These are phyloP conservation scores for Actinia equina DNA, from an alignment of 64 coral and sea anemone genomes.

Conservation along the genomic window DNA sequence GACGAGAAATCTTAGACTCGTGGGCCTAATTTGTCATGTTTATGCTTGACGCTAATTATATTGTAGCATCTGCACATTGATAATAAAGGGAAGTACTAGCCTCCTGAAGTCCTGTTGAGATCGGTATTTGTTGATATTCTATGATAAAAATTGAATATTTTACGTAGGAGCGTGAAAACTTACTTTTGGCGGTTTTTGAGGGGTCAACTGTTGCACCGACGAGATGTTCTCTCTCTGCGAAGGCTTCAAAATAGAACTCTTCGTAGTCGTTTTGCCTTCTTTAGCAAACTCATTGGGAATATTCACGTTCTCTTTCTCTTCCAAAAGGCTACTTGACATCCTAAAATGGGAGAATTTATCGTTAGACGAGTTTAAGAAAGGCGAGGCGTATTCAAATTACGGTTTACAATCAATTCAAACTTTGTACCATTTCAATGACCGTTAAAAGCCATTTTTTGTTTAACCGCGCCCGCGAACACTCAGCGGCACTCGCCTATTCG, in stretches of 20 bases:
- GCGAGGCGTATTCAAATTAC: slow-evolving; percentile 19
- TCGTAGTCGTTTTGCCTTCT: background rate
- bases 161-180: background rate
- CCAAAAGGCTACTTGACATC: slow-evolving; percentile 19
- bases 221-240: slow-evolving; percentile 21
- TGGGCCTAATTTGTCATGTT: background rate
- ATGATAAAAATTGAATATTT: background rate
- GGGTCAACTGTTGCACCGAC: background rate
- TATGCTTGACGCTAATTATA: slow-evolving; percentile 3
- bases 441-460: slow-evolving; percentile 16
- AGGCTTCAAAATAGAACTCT: slow-evolving; percentile 25
- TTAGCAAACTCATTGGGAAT: slow-evolving; percentile 14
- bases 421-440: slow-evolving; percentile 39
- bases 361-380: slow-evolving; percentile 11
- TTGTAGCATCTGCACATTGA: slow-evolving; percentile 1
- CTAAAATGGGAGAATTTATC: slow-evolving; percentile 1
- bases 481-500: background rate
- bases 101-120: background rate
- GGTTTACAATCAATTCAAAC: slow-evolving; percentile 26
- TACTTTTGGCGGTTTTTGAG: slow-evolving; percentile 30
- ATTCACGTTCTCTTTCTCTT: slow-evolving; percentile 12
- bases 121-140: background rate
- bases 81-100: background rate
- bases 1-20: background rate
- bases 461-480: slow-evolving; percentile 1